Percentiles rank a stretch among this genome's conserved stretches.
Conservation (phyloP, 2,888 invertebrate species). For the Sussaba pulchella region DNA sequence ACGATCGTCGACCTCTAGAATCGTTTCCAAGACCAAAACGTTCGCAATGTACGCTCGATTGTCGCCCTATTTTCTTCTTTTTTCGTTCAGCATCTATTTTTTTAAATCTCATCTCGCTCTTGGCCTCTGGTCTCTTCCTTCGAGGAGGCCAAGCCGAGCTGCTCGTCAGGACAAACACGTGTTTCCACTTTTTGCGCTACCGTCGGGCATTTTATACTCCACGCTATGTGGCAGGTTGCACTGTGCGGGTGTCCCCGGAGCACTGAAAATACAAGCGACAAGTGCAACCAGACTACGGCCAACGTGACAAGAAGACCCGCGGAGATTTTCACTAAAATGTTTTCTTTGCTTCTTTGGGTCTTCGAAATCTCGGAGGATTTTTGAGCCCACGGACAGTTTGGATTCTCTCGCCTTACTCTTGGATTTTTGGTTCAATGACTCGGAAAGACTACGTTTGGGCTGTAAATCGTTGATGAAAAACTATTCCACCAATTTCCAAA, state of each 20-base stretch:
- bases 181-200: constrained; percentile 61
- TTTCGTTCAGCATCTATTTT: not conserved
- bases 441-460: not conserved
- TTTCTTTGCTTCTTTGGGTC: not conserved
- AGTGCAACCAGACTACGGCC: constrained; percentile 46
- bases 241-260: constrained; percentile 44
- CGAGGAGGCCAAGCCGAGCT: constrained; percentile 47
- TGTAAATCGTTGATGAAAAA: not conserved
- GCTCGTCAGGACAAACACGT: constrained; percentile 47
- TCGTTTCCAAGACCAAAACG: constrained; percentile 6
- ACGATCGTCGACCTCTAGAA: constrained; percentile 33
- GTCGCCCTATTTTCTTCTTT: not conserved
- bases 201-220: constrained; percentile 43
- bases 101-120: constrained; percentile 19
- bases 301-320: constrained; percentile 25
- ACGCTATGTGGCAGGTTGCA: constrained; percentile 55
- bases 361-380: constrained; percentile 24
- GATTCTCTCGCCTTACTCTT: not conserved
- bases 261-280: constrained; percentile 51
- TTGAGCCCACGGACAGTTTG: not conserved
- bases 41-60: not conserved
- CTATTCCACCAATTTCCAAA: not conserved
- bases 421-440: not conserved
- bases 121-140: constrained; percentile 37
- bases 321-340: constrained; percentile 32